phyloP scores from a whole-genome alignment of 1,140 invertebrate genomes.

The Ostrea denselamellosa region DNA sequence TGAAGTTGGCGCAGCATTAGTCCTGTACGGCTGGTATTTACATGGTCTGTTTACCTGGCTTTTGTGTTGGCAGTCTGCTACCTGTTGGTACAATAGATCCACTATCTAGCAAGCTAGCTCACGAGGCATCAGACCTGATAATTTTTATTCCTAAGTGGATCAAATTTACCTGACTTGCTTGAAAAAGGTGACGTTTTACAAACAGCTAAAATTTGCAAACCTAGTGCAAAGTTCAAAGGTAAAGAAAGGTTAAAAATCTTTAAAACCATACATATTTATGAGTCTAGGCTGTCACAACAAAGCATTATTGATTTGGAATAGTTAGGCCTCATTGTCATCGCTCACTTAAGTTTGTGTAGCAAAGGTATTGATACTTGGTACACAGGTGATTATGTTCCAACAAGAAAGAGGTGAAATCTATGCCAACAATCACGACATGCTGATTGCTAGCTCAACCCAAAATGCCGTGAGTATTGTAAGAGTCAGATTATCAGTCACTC shows the following conservation, averaged over 20 bases:
- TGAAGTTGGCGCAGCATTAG: constrained; percentile 36
- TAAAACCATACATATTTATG: constrained; percentile 52
- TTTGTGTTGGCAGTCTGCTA: constrained; percentile 36
- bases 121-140: constrained; percentile 31
- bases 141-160: constrained; percentile 36
- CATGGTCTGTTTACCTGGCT: constrained; percentile 36
- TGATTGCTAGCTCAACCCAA: constrained; percentile 32
- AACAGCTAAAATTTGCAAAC: constrained; percentile 32
- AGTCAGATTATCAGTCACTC: constrained; percentile 5
- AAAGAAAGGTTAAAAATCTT: constrained; percentile 37
- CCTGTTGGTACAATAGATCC: constrained; percentile 36
- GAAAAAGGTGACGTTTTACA: constrained; percentile 8
- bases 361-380: constrained; percentile 39
- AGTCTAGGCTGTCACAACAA: constrained; percentile 51
- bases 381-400: constrained; percentile 33
- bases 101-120: constrained; percentile 34
- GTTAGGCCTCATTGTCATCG: constrained; percentile 36
- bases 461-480: constrained; percentile 45
- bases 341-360: constrained; percentile 37
- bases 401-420: constrained; percentile 31
- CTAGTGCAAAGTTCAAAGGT: constrained; percentile 21
- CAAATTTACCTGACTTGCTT: constrained; percentile 28
- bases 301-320: constrained; percentile 53
- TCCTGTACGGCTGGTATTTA: constrained; percentile 28
- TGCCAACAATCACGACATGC: constrained; percentile 44